phyloP scores from a whole-genome alignment of 2,113 vertebrate genomes.

The Nannobrachium achirus region DNA sequence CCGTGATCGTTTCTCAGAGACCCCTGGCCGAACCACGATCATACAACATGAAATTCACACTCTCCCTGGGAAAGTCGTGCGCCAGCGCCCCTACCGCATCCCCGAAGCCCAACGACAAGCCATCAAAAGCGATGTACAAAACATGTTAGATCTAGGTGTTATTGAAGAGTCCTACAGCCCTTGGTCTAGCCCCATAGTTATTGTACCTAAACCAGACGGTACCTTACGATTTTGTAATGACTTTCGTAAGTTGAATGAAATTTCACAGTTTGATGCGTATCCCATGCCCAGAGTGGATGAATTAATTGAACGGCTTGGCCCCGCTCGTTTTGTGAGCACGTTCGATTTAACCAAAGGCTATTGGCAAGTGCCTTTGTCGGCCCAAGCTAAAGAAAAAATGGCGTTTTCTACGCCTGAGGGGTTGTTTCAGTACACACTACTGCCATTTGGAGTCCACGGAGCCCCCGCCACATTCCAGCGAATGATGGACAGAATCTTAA shows the following conservation, averaged over 20 bases:
- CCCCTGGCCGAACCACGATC: not conserved
- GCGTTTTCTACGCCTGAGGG: not conserved
- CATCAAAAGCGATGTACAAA: not conserved
- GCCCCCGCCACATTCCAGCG: conserved; percentile 11
- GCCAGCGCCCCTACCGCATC: not conserved
- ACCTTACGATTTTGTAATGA: conserved; percentile 8
- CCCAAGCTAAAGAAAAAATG: not conserved
- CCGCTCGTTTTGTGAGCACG: not conserved
- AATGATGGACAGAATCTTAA: not conserved
- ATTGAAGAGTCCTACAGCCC: not conserved
- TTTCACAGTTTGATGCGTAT: conserved; percentile 15
- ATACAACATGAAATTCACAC: not conserved
- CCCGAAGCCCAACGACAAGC: not conserved
- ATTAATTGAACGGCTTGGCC: not conserved
- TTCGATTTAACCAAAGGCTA: conserved; percentile 14
- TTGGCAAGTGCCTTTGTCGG: conserved; percentile 5
- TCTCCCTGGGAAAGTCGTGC: not conserved
- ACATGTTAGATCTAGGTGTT: not conserved
- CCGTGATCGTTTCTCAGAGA: not conserved
- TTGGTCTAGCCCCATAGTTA: not conserved
- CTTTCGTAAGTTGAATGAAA: conserved; percentile 2
- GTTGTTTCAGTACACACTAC: not conserved
- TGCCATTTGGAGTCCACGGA: conserved; percentile 12
- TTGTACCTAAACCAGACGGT: conserved; percentile 4
- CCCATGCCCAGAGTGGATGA: conserved; percentile 12